These are phyloP conservation scores for Australoheros scitulus DNA, from an alignment of 2,113 vertebrate genomes.

Conservation along the genomic window DNA sequence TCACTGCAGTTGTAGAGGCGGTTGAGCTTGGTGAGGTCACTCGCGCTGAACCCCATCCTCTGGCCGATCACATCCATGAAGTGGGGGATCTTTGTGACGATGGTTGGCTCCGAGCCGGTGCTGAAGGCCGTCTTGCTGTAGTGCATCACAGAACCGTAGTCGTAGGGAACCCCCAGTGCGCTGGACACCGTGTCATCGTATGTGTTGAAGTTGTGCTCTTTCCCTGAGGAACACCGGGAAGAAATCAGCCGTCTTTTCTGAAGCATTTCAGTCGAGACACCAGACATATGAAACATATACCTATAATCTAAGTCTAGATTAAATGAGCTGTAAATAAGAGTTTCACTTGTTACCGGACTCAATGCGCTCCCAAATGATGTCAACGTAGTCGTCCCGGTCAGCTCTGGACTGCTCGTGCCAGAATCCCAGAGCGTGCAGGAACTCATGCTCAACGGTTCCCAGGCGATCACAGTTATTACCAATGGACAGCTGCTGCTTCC, in stretches of 20 bases:
- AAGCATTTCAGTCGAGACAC: neutral
- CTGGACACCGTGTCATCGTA: slow-evolving; percentile 79
- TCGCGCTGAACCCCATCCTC: slow-evolving; percentile 88
- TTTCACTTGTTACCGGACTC: slow-evolving; percentile 71
- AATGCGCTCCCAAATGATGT: slow-evolving; percentile 86
- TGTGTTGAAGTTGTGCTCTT: slow-evolving; percentile 84
- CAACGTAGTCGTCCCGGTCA: slow-evolving; percentile 88
- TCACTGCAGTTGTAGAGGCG: slow-evolving; percentile 89
- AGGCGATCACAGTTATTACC: slow-evolving; percentile 85
- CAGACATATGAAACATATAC: accelerated
- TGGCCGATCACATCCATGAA: slow-evolving; percentile 91
- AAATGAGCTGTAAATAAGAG: neutral
- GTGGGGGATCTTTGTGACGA: slow-evolving; percentile 85
- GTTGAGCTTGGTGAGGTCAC: slow-evolving; percentile 86
- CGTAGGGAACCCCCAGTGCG: slow-evolving; percentile 86
- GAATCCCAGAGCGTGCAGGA: slow-evolving; percentile 90
- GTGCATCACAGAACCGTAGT: slow-evolving; percentile 92
- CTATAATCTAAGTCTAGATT: neutral
- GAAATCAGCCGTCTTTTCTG: neutral
- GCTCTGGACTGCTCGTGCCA: slow-evolving; percentile 92
- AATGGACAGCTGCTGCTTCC: slow-evolving; percentile 86
- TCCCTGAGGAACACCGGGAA: slow-evolving; percentile 70
- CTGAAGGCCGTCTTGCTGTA: slow-evolving; percentile 88
- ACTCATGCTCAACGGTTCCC: slow-evolving; percentile 86
- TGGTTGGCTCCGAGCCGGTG: slow-evolving; percentile 83